Conservation (phyloP, 2,888 invertebrate species). For the Odontocolon sp. region DNA sequence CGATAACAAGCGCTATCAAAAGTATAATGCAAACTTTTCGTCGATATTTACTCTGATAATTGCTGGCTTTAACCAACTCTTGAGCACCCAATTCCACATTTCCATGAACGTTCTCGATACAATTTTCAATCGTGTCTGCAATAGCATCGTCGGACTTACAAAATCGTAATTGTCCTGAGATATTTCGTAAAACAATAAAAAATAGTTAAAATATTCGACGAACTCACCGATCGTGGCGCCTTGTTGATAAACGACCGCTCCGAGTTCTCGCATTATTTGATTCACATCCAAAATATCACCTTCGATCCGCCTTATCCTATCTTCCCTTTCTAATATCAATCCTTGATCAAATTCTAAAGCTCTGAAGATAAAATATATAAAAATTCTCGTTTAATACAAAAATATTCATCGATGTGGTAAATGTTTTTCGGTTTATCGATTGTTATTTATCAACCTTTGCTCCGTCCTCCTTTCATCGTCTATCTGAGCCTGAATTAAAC, state of each 20-base stretch:
- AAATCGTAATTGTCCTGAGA: slow-evolving; percentile 71
- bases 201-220: background rate
- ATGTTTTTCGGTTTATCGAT: too few species aligned
- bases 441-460: slow-evolving; percentile 74
- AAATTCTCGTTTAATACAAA: background rate
- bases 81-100: slow-evolving; percentile 90
- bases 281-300: slow-evolving; percentile 91
- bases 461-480: slow-evolving; percentile 70
- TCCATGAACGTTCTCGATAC: slow-evolving; percentile 88
- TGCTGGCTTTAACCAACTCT: slow-evolving; percentile 90
- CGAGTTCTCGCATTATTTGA: slow-evolving; percentile 90
- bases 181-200: slow-evolving; percentile 15
- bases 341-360: slow-evolving; percentile 90
- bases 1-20: slow-evolving; percentile 85
- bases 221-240: slow-evolving; percentile 87
- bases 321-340: slow-evolving; percentile 90
- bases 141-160: slow-evolving; percentile 59
- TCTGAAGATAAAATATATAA: slow-evolving; percentile 77
- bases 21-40: slow-evolving; percentile 88
- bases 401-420: background rate
- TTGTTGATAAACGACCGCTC: slow-evolving; percentile 87
- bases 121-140: slow-evolving; percentile 91
- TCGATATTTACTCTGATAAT: slow-evolving; percentile 89
- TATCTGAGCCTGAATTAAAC: slow-evolving; percentile 73
- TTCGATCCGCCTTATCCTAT: slow-evolving; percentile 90